phyloP scores from a whole-genome alignment of 2,797 vertebrate genomes.

The Sebastes miniatus region DNA sequence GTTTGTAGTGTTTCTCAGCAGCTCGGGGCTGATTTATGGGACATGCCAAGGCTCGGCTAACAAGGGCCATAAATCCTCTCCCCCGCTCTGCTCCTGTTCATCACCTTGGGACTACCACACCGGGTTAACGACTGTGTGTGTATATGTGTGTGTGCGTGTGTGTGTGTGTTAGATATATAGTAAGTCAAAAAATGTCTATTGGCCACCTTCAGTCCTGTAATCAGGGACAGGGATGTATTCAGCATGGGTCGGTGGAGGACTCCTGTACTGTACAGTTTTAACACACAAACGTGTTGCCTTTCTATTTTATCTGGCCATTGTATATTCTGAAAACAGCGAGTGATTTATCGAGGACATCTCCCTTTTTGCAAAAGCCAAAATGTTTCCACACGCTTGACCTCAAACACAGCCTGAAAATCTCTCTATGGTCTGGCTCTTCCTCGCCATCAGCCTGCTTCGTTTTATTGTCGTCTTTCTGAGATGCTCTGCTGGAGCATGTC shows the following conservation, averaged over 20 bases:
- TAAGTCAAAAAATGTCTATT: neutral
- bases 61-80: constrained; percentile 73
- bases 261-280: too few species aligned
- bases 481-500: too few species aligned
- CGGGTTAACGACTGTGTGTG: constrained; percentile 4
- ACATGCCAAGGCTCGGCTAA: constrained; percentile 68
- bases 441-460: too few species aligned
- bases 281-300: too few species aligned
- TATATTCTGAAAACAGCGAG: too few species aligned
- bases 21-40: constrained; percentile 73
- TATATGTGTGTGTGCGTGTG: neutral
- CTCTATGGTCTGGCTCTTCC: too few species aligned
- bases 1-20: constrained; percentile 59
- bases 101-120: constrained; percentile 36
- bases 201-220: neutral
- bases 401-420: too few species aligned
- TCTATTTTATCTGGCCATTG: too few species aligned
- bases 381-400: too few species aligned
- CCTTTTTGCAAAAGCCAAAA: too few species aligned
- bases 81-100: constrained; percentile 54
- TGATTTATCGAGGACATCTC: too few species aligned
- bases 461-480: too few species aligned
- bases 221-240: neutral
- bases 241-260: neutral
- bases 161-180: neutral